phyloP scores from a whole-genome alignment of 37 sponge, comb jelly and placozoan genomes.

The Crambe crambe region DNA sequence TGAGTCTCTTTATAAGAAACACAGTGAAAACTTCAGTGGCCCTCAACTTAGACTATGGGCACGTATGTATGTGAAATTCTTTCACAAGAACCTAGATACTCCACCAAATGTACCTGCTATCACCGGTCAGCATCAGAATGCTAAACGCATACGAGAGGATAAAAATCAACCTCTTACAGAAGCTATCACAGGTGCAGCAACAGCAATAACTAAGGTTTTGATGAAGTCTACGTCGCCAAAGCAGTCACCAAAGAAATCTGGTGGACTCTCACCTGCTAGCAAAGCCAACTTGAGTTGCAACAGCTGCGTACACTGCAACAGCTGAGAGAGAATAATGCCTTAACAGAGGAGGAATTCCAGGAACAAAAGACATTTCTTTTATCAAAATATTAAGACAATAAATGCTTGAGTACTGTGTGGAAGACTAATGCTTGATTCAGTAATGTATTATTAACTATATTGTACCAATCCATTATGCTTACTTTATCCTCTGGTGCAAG shows the following conservation, averaged over 20 bases:
- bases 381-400: too few relatives aligned
- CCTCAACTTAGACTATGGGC: constrained; percentile 8
- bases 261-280: neutral
- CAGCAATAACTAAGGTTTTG: neutral
- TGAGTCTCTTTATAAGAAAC: neutral
- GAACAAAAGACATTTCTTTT: constrained; percentile 1
- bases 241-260: too few relatives aligned
- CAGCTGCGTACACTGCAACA: constrained; percentile 4
- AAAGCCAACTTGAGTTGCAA: constrained; percentile 1
- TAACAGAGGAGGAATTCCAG: constrained; percentile 7
- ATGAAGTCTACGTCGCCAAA: neutral
- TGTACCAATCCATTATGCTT: too few relatives aligned
- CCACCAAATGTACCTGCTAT: constrained; percentile 9
- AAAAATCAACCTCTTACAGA: neutral
- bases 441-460: too few relatives aligned
- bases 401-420: too few relatives aligned
- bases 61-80: neutral
- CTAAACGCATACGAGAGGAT: neutral
- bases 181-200: neutral
- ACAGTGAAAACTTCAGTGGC: neutral
- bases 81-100: neutral
- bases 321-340: neutral
- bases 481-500: too few relatives aligned
- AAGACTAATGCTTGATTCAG: too few relatives aligned
- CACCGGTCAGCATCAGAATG: neutral